A percentile compares a stretch with the other conserved stretches of the same genome.
Conservation (phyloP, 2,888 invertebrate species). For the Ecdyonurus torrentis region DNA sequence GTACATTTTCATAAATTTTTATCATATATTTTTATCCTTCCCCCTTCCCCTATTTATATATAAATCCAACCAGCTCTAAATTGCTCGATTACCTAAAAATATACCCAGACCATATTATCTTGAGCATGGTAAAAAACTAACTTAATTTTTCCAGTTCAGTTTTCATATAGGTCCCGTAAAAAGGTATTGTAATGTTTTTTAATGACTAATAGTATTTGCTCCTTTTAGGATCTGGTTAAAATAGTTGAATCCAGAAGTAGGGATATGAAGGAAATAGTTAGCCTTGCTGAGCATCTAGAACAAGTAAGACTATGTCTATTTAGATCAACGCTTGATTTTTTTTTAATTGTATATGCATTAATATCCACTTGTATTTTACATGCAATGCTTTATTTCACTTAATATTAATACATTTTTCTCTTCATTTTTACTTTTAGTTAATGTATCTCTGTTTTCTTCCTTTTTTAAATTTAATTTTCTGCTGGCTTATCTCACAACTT, state of each 20-base stretch:
- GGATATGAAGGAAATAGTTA: constrained; percentile 54
- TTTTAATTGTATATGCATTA: background rate
- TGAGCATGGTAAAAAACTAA: background rate
- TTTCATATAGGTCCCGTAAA: background rate
- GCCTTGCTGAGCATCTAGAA: constrained; percentile 61
- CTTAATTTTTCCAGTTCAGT: background rate
- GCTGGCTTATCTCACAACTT: background rate
- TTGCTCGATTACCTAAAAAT: no score
- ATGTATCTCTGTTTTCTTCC: constrained; percentile 3
- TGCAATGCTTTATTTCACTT: constrained; percentile 7
- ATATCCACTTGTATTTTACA: constrained; percentile 9
- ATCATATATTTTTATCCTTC: no score
- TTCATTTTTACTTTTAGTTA: background rate
- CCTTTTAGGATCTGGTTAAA: constrained; percentile 55
- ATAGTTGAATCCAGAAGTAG: constrained; percentile 50
- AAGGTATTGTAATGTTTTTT: background rate
- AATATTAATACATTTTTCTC: constrained; percentile 10
- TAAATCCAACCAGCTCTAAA: no score
- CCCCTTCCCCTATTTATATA: no score
- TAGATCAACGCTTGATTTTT: background rate
- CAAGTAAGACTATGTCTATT: constrained; percentile 50
- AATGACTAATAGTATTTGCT: no score
- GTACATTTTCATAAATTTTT: no score
- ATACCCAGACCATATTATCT: no score
- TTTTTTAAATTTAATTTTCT: background rate